phyloP scores from a whole-genome alignment of 2,113 vertebrate species.

The Glaucomys volans region DNA sequence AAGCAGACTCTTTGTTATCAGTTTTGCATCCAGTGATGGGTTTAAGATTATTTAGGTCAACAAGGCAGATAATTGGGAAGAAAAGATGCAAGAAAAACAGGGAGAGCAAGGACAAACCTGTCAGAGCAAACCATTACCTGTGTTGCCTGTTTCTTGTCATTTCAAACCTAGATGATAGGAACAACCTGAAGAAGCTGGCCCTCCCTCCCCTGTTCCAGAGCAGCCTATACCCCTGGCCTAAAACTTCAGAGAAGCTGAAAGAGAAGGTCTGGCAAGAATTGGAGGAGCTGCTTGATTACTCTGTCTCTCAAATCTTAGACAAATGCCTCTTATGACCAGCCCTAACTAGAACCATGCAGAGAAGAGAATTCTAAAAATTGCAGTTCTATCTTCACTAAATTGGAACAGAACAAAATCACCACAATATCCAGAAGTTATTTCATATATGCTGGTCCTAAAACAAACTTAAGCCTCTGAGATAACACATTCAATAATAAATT shows the following conservation, averaged over 20 bases:
- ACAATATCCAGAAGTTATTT: neutral
- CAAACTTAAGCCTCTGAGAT: conserved; percentile 17
- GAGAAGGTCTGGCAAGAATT: neutral
- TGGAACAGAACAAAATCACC: neutral
- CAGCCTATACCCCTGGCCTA: neutral
- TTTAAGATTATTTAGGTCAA: neutral
- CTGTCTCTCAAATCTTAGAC: neutral
- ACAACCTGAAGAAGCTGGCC: neutral
- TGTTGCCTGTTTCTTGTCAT: neutral
- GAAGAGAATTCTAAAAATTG: neutral
- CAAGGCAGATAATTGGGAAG: neutral
- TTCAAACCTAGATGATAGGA: neutral
- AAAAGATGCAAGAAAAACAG: neutral
- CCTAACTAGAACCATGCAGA: neutral
- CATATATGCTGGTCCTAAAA: conserved; percentile 5
- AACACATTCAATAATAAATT: neutral
- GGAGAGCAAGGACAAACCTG: neutral
- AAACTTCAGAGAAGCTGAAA: neutral
- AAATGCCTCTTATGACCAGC: neutral
- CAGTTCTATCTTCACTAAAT: neutral
- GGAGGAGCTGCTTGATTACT: neutral
- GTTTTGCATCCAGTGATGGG: neutral
- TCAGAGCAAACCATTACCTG: neutral
- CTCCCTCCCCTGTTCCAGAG: neutral
- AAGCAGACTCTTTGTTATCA: neutral